A percentile compares a stretch with the other conserved stretches of the same genome.
phyloP scores from a whole-genome alignment of 2,888 invertebrate genomes.

The Synanthedon vespiformis region DNA sequence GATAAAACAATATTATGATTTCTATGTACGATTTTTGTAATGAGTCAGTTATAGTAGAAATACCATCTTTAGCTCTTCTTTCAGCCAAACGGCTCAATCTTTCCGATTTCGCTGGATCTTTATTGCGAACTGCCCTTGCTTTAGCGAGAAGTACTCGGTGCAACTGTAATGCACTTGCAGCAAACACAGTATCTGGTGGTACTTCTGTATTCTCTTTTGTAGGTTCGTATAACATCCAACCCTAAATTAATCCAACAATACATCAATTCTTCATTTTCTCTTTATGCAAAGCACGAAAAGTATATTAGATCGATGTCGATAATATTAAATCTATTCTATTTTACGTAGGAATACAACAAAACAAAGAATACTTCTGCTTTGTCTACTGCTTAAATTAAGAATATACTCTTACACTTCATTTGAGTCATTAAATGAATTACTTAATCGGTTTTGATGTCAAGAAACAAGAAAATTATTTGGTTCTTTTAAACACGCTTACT shows the following conservation, averaged over 20 bases:
- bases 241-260: slow-evolving; percentile 14
- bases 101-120: slow-evolving; percentile 50
- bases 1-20: slow-evolving; percentile 2
- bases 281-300: too few species aligned
- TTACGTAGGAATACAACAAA: too few species aligned
- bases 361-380: too few species aligned
- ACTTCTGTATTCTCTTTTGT: slow-evolving; percentile 17
- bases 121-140: slow-evolving; percentile 33
- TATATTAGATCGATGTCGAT: too few species aligned
- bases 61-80: slow-evolving; percentile 65
- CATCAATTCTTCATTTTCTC: slow-evolving; percentile 1
- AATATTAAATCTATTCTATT: too few species aligned
- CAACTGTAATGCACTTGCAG: slow-evolving; percentile 49
- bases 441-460: too few species aligned
- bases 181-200: slow-evolving; percentile 45
- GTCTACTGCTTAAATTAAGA: too few species aligned
- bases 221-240: slow-evolving; percentile 44
- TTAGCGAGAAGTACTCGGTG: slow-evolving; percentile 47
- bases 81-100: slow-evolving; percentile 60
- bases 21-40: too few species aligned
- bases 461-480: too few species aligned
- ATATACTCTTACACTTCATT: too few species aligned
- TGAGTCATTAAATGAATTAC: too few species aligned
- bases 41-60: background rate
- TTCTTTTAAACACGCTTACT: slow-evolving; percentile 19